Base-by-base conservation (phyloP, 2,797 vertebrate species). In the Chelmon rostratus region DNA sequence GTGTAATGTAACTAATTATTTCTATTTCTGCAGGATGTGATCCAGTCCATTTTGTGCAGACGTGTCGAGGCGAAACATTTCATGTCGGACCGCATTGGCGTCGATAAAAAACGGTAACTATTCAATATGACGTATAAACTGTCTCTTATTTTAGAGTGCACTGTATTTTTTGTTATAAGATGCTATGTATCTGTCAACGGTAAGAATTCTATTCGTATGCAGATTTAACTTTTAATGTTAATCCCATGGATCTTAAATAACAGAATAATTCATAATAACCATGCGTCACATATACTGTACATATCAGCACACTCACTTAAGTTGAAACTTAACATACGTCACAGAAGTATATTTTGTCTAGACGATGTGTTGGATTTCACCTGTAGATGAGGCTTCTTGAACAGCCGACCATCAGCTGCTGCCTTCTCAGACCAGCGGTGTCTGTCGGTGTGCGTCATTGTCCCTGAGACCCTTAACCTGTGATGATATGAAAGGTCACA, bases 401-500 rank as follows among this genome's bases (percentile, higher is more conserved):
- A 19, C 50, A 19, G 42, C 18, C 31, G 18, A 31, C 1, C 2
- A 16, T 31, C 25, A 42, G 66, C 52, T 42, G 40, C 54, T 65
- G 44, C 52, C 8, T 31, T 53, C 3, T 59, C 35, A 37, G 66
- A 44, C 31, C 28, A 7, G n/a, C n/a, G 3, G n/a, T 7, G 23
- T 69, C 35, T 56, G 47, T 38, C 28, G 13, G 95, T 86, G 83
- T 93, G 94, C 85, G 77, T 94, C 96, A 87, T 94, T 95, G 97
- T 98, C 97, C 97, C 97, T 98, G 97, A 98, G 97, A 98, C 97
- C 97, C 97, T 98, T 98, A 97, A 97, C 97, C 97, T 98, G 97
- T 98, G 97, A 97, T 96, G 95, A 96, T 91, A 79, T 95, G 90
- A 92, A 94, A 95, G 96, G 95, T 97, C 97, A 98, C 97, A 97